Percentiles rank a stretch among this genome's conserved stretches.
Conservation (phyloP, 2,113 vertebrate species). For the Dipodomys spectabilis region DNA sequence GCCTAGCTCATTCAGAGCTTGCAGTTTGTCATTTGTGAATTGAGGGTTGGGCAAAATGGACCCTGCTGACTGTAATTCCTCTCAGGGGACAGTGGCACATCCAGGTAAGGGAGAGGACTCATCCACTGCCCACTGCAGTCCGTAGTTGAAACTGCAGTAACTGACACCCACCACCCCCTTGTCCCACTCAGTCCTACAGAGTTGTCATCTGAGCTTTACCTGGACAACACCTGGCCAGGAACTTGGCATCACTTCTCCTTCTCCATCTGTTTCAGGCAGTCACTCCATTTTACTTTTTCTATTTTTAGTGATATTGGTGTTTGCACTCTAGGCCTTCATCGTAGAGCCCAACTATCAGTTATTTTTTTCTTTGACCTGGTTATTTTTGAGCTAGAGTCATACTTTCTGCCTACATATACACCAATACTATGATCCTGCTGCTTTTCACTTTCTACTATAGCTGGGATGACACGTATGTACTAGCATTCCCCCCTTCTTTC, state of each 20-base stretch:
- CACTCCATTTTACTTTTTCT: background rate
- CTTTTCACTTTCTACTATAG: no score
- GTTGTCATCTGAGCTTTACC: background rate
- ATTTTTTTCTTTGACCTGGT: no score
- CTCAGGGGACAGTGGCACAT: background rate
- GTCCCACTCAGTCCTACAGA: background rate
- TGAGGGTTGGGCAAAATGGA: background rate
- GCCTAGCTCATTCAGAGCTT: background rate
- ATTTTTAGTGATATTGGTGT: no score
- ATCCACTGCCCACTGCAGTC: background rate
- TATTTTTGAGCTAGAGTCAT: no score
- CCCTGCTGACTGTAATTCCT: background rate
- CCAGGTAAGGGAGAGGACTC: background rate
- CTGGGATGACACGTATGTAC: no score
- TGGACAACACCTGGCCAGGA: background rate
- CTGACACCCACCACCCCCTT: background rate
- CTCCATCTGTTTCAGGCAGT: accelerated
- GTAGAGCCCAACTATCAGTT: no score
- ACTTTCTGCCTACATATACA: no score
- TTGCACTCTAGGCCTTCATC: no score
- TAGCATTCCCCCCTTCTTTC: no score
- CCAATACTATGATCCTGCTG: no score
- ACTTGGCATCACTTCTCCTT: background rate
- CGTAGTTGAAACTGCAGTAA: background rate
- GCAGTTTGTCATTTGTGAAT: background rate